Evolutionary conservation across 92 coral and sea anemone genomes (phyloP).

Genomic region (Muricea muricata): DNA sequence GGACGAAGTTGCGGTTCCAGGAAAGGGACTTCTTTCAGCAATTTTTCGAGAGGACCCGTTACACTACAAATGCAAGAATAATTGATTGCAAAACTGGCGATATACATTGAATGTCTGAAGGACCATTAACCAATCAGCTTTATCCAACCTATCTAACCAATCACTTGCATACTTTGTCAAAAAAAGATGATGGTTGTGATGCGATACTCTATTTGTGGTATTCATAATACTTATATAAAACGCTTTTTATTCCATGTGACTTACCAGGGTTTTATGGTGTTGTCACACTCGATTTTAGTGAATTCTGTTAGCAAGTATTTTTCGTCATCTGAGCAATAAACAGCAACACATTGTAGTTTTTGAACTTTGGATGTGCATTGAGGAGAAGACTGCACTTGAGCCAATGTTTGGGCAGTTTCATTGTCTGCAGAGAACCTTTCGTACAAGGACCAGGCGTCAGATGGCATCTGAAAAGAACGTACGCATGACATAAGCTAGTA

Average conservation of each 20-base stretch:
- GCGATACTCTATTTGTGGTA: not conserved
- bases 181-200: too few relatives aligned
- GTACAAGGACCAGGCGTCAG: not conserved
- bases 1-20: not conserved
- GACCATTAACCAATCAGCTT: too few relatives aligned
- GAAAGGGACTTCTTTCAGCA: not conserved
- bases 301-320: not conserved
- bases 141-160: too few relatives aligned
- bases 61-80: not conserved
- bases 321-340: constrained; percentile 20
- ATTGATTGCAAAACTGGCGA: too few relatives aligned
- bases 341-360: not conserved
- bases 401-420: not conserved
- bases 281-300: not conserved
- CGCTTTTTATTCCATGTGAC: not conserved
- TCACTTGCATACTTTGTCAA: too few relatives aligned
- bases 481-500: too few relatives aligned
- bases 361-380: not conserved
- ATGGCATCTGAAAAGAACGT: not conserved
- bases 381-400: not conserved
- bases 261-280: not conserved
- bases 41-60: not conserved
- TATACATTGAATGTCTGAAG: too few relatives aligned
- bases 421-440: not conserved
- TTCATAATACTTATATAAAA: too few relatives aligned